Evolutionary conservation across 2,797 vertebrate species (phyloP), one percentile per base, ranked within the genome.

Genomic region (Micromesistius poutassou): DNA sequence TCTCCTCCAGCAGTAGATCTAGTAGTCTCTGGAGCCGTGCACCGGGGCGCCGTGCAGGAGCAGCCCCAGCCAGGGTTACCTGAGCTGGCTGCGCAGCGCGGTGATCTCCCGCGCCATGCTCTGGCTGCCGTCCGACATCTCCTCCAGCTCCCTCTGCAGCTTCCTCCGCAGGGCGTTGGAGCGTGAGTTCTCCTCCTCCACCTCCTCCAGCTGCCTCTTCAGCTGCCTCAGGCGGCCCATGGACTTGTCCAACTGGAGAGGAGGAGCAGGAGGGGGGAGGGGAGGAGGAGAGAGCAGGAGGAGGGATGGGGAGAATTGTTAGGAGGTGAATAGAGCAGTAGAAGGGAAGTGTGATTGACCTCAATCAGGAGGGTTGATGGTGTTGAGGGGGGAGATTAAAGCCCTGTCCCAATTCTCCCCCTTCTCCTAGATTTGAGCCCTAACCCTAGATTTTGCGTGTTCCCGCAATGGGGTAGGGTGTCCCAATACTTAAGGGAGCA

Each of bases 161-260:
- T 97, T 94, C 82, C 97, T 93, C 46, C 94, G 95, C 85, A 95
- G 95, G 0, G 96, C 95, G 14, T 96, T 96, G n/a, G 96, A 94
- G 85, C 96, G 94, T 0, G 97, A 97, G 2, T 95, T 95, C 81
- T 98, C 97, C 84, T 98, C 97, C 85, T 98, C 97, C 0, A 96
- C 95, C 90, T 97, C 96, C 84, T 97, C 96, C 87, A 98, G 91
- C 89, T 98, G 96, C 81, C 96, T 87, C 91, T 98, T 98, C 85
- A 98, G 92, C 93, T 98, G 96, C 83, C 95, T 96, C 90, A 96
- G 88, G 0, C 97, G 94, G 0, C 93, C 93, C 93, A 95, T 95
- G 0, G 95, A 95, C 75, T 98, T 97, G 86, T 98, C 96, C 93
- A 97, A 84, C 97, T 98, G 85, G 14, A 50, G 74, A 36, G 12